Base-by-base conservation (phyloP, 2,888 invertebrate species). In the Philaethria dido region DNA sequence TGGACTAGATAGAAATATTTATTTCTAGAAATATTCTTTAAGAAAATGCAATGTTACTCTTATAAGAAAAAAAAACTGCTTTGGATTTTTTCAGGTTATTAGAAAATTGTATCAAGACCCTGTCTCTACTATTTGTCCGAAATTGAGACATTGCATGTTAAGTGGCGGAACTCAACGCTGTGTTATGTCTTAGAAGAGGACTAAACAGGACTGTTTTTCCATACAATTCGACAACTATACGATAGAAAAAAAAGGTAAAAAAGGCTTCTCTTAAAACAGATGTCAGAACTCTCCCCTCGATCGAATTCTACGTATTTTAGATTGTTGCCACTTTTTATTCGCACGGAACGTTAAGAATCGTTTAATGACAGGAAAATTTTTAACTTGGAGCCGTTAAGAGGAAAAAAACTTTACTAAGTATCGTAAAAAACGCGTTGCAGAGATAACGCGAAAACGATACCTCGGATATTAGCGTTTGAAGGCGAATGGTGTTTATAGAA, bases 281-380 rank as follows among this genome's bases (percentile, higher is more conserved):
- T 20, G 62, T 59, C 4, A 45, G 29, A 61, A 44, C 20, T 63
- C 74, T 66, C 70, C 80, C 78, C 78, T 78, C 82, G 79, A 83
- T 82, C 81, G 78, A 81, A 80, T 77, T 69, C 82, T 86, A 86
- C 84, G 84, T 78, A 85, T 84, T 83, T 88, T 88, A 86, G 86
- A 87, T 88, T 79, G 81, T 80, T 76, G 75, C 74, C 62, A 62
- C 76, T 72, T 80, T 80, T 73, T 66, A 72, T 72, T 60, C 67
- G 65, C 74, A 70, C 75, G 73, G 75, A 74, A 74, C 83, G 85
- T 82, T 87, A 86, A 89, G 78, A 84, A 82, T 74, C 78, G 82
- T 87, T 86, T 90, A 89, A 91, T 90, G 90, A 87, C 88, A 86
- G 89, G 88, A 88, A 88, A 89, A 89, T 88, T 86, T 52, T 88